Evolutionary conservation across 2,888 invertebrate species (phyloP).

Genomic region (Eristalinus sepulchralis): DNA sequence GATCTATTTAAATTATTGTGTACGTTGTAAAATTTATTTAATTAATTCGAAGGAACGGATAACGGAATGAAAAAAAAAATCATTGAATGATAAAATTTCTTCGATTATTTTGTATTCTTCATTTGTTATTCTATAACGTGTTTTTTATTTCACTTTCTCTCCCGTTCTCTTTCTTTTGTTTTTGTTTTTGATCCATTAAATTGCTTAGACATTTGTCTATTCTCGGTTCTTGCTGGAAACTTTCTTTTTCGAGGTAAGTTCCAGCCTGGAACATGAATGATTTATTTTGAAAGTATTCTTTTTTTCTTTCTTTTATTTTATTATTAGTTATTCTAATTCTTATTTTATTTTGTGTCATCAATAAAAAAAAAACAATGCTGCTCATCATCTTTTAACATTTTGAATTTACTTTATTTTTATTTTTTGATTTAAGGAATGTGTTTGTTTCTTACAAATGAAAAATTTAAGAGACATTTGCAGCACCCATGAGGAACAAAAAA

Average conservation of each 20-base stretch:
- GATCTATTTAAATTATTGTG: conserved; percentile 63
- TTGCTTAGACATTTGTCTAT: conserved; percentile 24
- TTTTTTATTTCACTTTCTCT: conserved; percentile 7
- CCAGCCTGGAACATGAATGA: conserved; percentile 22
- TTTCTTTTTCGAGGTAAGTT: conserved; percentile 20
- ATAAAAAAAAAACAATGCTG: conserved; percentile 65
- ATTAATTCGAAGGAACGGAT: conserved; percentile 17
- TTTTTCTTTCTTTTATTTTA: conserved; percentile 43
- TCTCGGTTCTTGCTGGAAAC: conserved; percentile 1
- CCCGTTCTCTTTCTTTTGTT: not conserved
- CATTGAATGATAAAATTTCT: conserved; percentile 3
- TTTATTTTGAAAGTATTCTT: conserved; percentile 23
- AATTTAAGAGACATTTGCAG: not conserved
- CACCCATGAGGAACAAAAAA: too few species aligned
- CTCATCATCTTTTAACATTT: conserved; percentile 49
- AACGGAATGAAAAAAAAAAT: not conserved
- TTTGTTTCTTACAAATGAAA: not conserved
- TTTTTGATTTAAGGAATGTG: not conserved
- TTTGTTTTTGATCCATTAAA: not conserved
- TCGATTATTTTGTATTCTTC: conserved; percentile 23
- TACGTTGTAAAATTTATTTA: conserved; percentile 62
- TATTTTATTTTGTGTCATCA: conserved; percentile 63
- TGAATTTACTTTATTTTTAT: conserved; percentile 1
- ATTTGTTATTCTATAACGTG: conserved; percentile 21
- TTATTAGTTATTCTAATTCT: conserved; percentile 58